Base-by-base conservation (phyloP, 1,140 invertebrate species). In the Heliconius eleuchia region DNA sequence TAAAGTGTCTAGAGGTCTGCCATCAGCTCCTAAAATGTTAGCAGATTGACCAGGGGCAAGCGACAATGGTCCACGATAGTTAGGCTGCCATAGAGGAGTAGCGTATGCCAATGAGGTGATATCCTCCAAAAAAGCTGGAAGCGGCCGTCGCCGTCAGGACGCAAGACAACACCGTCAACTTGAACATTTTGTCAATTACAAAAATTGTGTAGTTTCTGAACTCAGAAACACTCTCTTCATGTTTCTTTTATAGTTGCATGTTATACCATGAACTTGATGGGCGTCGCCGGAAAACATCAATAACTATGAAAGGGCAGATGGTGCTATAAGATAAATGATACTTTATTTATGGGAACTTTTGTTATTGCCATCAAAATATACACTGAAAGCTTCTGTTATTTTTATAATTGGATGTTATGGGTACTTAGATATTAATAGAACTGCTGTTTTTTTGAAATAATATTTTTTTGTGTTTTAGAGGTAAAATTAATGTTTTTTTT, bases 151-250 rank as follows among this genome's bases (percentile, higher is more conserved):
- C 79, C 39, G 75, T 57, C 50, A 81, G 73, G 27, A 95, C 80
- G 88, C 93, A 95, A 81, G 94, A 87, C 91, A 91, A 91, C 91
- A 94, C 92, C 91, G 90, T 86, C 94, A 95, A 90, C 87, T 95
- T 95, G 85, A 91, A 86, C 89, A 93, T 94, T 82, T 86, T 90
- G 89, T 82, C 83, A 88, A 86, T 91, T 46, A 46, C 42, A 46
- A 46, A 91, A 92, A 94, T 91, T 91, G 91, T 91, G 90, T 87
- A 87, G 89, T 82, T 78, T 84, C 83, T 84, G 55, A 70, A 82
- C 74, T 84, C 78, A 81, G 60, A 78, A 83, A 86, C 86, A 91
- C 90, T 91, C 57, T 77, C 66, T 34, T 46, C 42, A 79, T 70
- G 50, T 73, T 42, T 72, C 77, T 90, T 91, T 83, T 91, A 91